These are phyloP conservation scores for Dendrolimus pini DNA, from an alignment of 2,888 invertebrate genomes.

Conservation along the genomic window DNA sequence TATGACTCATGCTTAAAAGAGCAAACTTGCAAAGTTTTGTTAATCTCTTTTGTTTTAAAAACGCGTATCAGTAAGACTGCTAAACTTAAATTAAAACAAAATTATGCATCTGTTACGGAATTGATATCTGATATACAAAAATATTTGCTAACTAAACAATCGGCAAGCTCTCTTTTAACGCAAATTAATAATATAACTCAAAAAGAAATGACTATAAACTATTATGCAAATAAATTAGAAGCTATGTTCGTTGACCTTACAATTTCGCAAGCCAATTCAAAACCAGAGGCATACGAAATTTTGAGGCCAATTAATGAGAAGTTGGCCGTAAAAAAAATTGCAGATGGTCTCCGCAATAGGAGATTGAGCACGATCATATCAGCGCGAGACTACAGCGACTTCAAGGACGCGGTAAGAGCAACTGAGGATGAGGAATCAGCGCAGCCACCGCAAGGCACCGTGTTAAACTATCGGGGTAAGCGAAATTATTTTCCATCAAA, in stretches of 20 bases:
- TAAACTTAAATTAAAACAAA: background rate
- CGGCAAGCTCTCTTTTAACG: constrained; percentile 1
- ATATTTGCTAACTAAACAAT: constrained; percentile 2
- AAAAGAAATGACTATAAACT: background rate
- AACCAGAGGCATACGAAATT: constrained; percentile 7
- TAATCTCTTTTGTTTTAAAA: constrained; percentile 2
- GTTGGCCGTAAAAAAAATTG: constrained; percentile 13
- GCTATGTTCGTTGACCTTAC: constrained; percentile 16
- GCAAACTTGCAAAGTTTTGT: background rate
- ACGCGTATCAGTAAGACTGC: background rate
- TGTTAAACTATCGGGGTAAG: too few species aligned
- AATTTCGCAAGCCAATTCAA: constrained; percentile 14
- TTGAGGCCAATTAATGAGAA: constrained; percentile 15
- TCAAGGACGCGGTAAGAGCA: constrained; percentile 5
- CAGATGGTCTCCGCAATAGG: constrained; percentile 13
- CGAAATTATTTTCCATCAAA: too few species aligned
- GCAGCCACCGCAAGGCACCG: too few species aligned
- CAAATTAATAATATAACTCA: constrained; percentile 1
- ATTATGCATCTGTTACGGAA: background rate
- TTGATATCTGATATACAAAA: background rate
- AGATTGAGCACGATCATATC: constrained; percentile 13
- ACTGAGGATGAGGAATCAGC: constrained; percentile 1
- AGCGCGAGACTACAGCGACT: constrained; percentile 1
- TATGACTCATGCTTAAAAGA: background rate
- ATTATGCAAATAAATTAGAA: constrained; percentile 1